A percentile compares a stretch with the other conserved stretches of the same genome.
Conservation (phyloP, 1,140 invertebrate species). For the Eupeodes corollae region DNA sequence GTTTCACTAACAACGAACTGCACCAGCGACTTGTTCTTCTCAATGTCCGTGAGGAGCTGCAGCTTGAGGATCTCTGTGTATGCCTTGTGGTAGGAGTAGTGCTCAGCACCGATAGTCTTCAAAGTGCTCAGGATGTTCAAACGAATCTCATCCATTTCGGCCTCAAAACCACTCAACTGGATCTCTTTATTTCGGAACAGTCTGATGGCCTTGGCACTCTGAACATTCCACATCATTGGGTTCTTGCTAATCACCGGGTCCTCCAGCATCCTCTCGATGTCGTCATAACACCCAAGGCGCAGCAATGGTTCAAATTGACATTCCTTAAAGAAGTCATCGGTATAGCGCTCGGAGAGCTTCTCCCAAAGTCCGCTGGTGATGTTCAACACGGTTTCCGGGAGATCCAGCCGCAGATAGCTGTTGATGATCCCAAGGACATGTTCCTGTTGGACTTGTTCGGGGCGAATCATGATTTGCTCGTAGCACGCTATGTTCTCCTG, state of each 20-base stretch:
- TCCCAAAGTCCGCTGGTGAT: constrained; percentile 48
- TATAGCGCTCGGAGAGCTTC: constrained; percentile 37
- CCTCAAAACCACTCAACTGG: constrained; percentile 27
- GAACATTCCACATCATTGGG: constrained; percentile 47
- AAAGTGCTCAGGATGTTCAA: constrained; percentile 53
- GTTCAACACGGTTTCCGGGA: constrained; percentile 61
- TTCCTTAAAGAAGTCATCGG: constrained; percentile 43
- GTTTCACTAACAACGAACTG: constrained; percentile 7
- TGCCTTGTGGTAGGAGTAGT: constrained; percentile 68
- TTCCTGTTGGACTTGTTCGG: constrained; percentile 31
- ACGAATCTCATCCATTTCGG: constrained; percentile 40
- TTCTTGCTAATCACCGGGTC: constrained; percentile 39
- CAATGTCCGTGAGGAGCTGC: constrained; percentile 49
- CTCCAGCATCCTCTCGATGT: constrained; percentile 51
- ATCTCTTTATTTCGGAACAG: constrained; percentile 39
- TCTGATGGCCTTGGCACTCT: constrained; percentile 48
- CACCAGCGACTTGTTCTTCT: constrained; percentile 42
- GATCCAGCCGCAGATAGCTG: constrained; percentile 62
- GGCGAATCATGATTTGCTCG: constrained; percentile 51
- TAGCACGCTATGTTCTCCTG: constrained; percentile 67
- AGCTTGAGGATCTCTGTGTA: constrained; percentile 73
- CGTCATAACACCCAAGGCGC: constrained; percentile 72
- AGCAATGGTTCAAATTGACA: constrained; percentile 76
- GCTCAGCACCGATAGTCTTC: constrained; percentile 41
- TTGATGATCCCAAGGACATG: constrained; percentile 43